Percentiles rank a stretch among this genome's conserved stretches.
Conservation (phyloP, 1,140 invertebrate genomes). For the Planococcus citri region DNA sequence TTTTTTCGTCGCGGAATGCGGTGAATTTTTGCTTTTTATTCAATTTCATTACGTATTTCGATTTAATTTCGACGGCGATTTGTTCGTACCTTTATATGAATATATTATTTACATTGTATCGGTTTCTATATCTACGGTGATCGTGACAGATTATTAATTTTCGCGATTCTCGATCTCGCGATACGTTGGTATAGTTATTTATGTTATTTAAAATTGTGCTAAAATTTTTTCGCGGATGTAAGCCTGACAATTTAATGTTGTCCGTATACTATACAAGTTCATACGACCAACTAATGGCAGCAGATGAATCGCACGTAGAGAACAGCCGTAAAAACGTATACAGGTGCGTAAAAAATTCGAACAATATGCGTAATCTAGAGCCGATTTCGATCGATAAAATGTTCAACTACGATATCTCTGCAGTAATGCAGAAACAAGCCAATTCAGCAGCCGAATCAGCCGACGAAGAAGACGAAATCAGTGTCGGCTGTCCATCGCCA, state of each 20-base stretch:
- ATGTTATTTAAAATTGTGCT: background rate
- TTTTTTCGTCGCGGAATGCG: conserved; percentile 4
- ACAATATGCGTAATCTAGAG: background rate
- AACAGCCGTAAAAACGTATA: background rate
- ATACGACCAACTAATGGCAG: conserved; percentile 14
- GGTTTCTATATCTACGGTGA: too few species aligned
- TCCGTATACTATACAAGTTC: background rate
- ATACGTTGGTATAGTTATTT: too few species aligned
- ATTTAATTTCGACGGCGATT: background rate
- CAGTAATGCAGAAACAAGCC: background rate
- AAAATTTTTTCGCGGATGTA: background rate
- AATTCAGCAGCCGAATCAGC: background rate
- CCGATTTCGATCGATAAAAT: background rate
- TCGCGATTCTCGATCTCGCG: too few species aligned
- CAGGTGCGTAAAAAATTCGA: background rate
- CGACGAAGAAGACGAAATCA: conserved; percentile 44
- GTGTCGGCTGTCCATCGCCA: conserved; percentile 57
- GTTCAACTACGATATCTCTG: conserved; percentile 1
- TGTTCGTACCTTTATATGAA: too few species aligned
- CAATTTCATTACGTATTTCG: background rate
- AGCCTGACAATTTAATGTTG: background rate
- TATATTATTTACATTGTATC: too few species aligned
- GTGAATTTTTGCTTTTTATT: background rate
- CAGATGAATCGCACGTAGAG: conserved; percentile 8
- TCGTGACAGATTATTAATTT: background rate